phyloP scores from a whole-genome alignment of 2,888 invertebrate genomes.

The Sialis fuliginosa region DNA sequence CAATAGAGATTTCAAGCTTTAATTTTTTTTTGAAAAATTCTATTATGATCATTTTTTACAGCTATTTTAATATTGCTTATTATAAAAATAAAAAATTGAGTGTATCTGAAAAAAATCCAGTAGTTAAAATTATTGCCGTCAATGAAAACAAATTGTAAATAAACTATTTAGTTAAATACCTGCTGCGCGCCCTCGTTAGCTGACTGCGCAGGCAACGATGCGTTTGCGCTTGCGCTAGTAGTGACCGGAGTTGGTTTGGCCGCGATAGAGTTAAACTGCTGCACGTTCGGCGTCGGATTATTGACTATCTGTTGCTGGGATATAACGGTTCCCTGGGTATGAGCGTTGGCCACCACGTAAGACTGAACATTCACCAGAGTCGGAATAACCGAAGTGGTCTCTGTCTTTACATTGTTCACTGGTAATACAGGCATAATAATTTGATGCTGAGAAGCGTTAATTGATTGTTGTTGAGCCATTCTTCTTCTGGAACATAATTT shows the following conservation, averaged over 20 bases:
- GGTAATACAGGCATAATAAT: conserved; percentile 2
- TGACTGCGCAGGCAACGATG: conserved; percentile 1
- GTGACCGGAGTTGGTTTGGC: conserved; percentile 1
- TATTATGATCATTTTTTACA: not conserved
- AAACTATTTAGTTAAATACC: not conserved
- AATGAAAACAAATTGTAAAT: not conserved
- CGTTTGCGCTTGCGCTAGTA: not conserved
- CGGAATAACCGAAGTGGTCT: not conserved
- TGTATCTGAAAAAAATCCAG: not conserved
- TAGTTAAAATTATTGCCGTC: not conserved
- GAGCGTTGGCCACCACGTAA: conserved; percentile 1
- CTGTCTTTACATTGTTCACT: conserved; percentile 1
- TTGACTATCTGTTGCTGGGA: conserved; percentile 1
- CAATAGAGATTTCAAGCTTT: too few species aligned
- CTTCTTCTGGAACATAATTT: conserved; percentile 6
- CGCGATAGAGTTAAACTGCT: not conserved
- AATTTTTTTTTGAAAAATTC: too few species aligned
- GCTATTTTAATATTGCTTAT: not conserved
- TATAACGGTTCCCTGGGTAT: not conserved
- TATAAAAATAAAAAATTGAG: not conserved
- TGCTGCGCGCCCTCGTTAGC: conserved; percentile 4
- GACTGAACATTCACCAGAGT: conserved; percentile 4
- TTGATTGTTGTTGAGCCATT: conserved; percentile 5
- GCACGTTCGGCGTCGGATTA: not conserved
- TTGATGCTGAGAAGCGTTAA: conserved; percentile 4